Percentiles rank a stretch among this genome's conserved stretches.
Conservation (phyloP, 2,888 invertebrate genomes). For the Meghimatium bilineatum region DNA sequence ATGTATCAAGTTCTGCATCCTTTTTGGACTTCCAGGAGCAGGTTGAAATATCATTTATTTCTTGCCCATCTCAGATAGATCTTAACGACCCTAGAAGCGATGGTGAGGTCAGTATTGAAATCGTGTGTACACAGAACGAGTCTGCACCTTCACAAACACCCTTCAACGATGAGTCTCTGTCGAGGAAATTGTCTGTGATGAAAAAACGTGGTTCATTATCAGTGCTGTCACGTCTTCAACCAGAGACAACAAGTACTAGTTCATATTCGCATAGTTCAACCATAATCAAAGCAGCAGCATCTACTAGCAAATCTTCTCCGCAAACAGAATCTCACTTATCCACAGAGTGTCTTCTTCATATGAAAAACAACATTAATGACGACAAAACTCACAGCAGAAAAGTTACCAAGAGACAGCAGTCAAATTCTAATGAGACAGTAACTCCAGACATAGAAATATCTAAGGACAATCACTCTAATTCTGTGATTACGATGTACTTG, state of each 20-base stretch:
- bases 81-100: conserved; percentile 26
- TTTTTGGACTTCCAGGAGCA: conserved; percentile 30
- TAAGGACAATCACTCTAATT: conserved; percentile 19
- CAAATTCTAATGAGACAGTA: neutral
- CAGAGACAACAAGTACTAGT: neutral
- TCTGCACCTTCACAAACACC: neutral
- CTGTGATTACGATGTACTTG: conserved; percentile 47
- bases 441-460: neutral
- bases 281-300: neutral
- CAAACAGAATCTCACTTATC: conserved; percentile 35
- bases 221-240: neutral
- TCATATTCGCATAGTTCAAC: neutral
- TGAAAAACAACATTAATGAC: conserved; percentile 35
- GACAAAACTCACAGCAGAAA: neutral
- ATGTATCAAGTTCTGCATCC: neutral
- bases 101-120: neutral
- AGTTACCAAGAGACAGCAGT: neutral
- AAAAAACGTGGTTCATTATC: conserved; percentile 8
- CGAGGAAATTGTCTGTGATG: neutral
- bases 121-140: neutral
- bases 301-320: neutral
- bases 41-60: conserved; percentile 32
- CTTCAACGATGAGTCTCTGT: too few species aligned
- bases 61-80: conserved; percentile 16
- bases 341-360: conserved; percentile 33